Evolutionary conservation across 2,113 vertebrate species (phyloP), one percentile per base, ranked within the genome.

Genomic region (Tor tambroides): DNA sequence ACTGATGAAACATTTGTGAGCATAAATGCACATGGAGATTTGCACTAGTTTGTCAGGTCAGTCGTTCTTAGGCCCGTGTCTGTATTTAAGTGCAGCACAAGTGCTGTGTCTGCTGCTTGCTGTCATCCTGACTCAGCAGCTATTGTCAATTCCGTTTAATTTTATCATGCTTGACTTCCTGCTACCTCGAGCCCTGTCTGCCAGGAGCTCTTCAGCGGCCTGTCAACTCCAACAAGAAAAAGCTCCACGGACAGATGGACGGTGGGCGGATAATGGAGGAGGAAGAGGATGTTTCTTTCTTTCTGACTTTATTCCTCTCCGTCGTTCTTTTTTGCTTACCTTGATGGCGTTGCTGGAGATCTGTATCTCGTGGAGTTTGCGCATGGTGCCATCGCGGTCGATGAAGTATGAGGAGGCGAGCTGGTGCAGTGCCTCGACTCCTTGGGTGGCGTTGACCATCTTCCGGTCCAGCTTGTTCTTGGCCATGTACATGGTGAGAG

Each of bases 401-500:
- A 99, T 98, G 90, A 99, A 99, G 93, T 99, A 99, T 81, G 98
- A 99, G 2, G 98, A 99, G 23, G 98, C 98, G 23, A 99, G 96
- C 93, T 99, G 98, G 94, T 99, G 98, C 84, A 99, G 95, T 5
- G 98, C 97, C 90, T 99, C 98, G 2, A 99, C 97, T 4, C 97
- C 98, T 91, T 99, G 98, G 19, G 96, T 98, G 43, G 96, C 95
- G 3, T 99, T 99, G 86, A 94, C 96, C 82, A 97, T 95, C 94
- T 98, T 98, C 72, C 97, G 94, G 94, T 99, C 98, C 0, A 99
- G 96, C 91, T 96, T 97, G 91, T 95, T 98, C 94, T 98, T 99
- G 92, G 99, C 98, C 97, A 99, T 97, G 90, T 98, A 99, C 98
- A 99, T 99, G 83, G 98, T 99, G 94, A 99, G 94, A 21, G 98